Evolutionary conservation across 2,888 invertebrate genomes (phyloP), one percentile per base, ranked within the genome.

Genomic region (Apamea crenata): DNA sequence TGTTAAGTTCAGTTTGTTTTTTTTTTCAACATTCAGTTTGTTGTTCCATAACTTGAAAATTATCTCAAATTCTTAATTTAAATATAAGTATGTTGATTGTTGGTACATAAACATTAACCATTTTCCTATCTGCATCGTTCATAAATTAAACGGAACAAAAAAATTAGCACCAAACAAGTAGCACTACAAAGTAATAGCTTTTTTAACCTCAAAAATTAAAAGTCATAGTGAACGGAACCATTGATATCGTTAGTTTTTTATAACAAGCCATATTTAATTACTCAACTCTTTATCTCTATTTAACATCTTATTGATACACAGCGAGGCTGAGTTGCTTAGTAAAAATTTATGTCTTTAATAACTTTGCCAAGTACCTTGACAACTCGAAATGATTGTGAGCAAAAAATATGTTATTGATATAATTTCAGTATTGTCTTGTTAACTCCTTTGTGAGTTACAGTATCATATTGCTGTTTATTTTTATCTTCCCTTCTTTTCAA

Each of bases 241-340:
- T 82, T 87, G 72, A 70, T 85, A 80, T 77, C 70, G 71, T 79
- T 73, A 12, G 63, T 78, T 87, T 88, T 87, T 89, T 89, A 71
- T 87, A 85, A 82, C 85, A 89, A 83, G 72, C 81, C 44, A 83
- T 75, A 84, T 88, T 86, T 89, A 87, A 88, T 89, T 88, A 82
- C 81, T 75, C 80, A 74, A 80, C 76, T 82, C 53, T 72, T 85
- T 84, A 88, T 87, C 84, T 77, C 68, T 81, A 80, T 85, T 80
- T 72, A 87, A 80, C 87, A 89, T 88, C 85, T 78, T 85, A 78
- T 74, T 81, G 77, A 78, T 80, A 82, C 63, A 29, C 67, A n/a
- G 53, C 89, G 75, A 89, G 89, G 88, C 47, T 83, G 63, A 53
- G 50, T 74, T 66, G 72, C 63, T 83, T 82, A 81, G 67, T 81